phyloP scores from a whole-genome alignment of 2,113 vertebrate genomes.

The Phainopepla nitens region DNA sequence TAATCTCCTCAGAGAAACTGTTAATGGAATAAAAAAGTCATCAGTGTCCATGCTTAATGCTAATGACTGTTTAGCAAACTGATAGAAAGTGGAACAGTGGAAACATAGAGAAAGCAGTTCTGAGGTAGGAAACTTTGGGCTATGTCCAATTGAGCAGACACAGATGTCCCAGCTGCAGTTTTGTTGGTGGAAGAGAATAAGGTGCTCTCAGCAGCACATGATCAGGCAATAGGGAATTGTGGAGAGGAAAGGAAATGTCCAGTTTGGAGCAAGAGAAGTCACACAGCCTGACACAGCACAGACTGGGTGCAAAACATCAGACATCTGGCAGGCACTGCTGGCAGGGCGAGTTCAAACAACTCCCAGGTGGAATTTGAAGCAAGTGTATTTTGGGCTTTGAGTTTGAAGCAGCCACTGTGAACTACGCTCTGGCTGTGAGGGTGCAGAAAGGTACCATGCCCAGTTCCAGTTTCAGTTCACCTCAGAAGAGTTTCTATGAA shows the following conservation, averaged over 20 bases:
- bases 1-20: neutral
- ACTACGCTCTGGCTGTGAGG: neutral
- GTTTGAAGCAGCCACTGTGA: neutral
- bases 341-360: neutral
- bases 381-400: neutral
- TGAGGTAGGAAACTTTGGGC: neutral
- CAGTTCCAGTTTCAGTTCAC: neutral
- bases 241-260: neutral
- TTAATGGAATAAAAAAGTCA: neutral
- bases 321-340: neutral
- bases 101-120: neutral
- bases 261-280: neutral
- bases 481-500: neutral
- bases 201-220: neutral
- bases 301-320: neutral
- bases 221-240: rapidly evolving
- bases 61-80: neutral
- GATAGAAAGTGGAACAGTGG: neutral
- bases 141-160: neutral
- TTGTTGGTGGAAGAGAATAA: neutral
- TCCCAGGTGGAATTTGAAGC: neutral
- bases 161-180: neutral
- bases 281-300: neutral
- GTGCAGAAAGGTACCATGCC: neutral
- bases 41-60: neutral